These are phyloP conservation scores for Chironomus striatipennis DNA, from an alignment of 1,140 invertebrate genomes.

Conservation along the genomic window DNA sequence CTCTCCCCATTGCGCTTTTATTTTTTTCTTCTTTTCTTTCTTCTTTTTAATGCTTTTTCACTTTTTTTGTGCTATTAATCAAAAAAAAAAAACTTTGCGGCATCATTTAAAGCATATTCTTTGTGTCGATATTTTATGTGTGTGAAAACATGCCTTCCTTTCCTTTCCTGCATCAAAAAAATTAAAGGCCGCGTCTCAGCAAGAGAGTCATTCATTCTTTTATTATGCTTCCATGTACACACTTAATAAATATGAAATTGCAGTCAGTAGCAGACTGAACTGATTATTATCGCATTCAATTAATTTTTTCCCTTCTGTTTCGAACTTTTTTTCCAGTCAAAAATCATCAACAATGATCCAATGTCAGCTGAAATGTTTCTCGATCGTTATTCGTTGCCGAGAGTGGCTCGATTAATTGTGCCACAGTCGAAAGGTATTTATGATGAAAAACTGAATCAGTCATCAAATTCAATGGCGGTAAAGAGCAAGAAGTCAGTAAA, in stretches of 20 bases:
- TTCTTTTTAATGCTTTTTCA: no score
- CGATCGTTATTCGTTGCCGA: conserved; percentile 47
- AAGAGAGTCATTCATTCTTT: neutral
- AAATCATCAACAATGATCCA: conserved; percentile 30
- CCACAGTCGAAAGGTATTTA: conserved; percentile 30
- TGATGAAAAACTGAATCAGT: conserved; percentile 35
- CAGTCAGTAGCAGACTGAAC: neutral
- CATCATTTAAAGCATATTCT: no score
- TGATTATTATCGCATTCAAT: conserved; percentile 13
- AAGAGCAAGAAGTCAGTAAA: conserved; percentile 25
- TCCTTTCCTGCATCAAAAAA: neutral
- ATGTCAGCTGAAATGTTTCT: conserved; percentile 42
- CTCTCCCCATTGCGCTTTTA: neutral
- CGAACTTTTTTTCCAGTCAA: conserved; percentile 27
- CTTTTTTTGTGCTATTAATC: no score
- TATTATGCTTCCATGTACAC: conserved; percentile 7
- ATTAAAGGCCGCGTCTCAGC: neutral
- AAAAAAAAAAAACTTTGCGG: no score
- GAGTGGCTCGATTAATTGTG: conserved; percentile 43
- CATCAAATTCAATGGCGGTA: conserved; percentile 31
- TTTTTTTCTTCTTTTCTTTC: no score
- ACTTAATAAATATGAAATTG: neutral
- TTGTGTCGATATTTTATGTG: neutral
- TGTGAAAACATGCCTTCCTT: neutral
- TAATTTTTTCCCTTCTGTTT: neutral